Conservation (phyloP, 2,888 invertebrate species). For the Cylloceria caligata region DNA sequence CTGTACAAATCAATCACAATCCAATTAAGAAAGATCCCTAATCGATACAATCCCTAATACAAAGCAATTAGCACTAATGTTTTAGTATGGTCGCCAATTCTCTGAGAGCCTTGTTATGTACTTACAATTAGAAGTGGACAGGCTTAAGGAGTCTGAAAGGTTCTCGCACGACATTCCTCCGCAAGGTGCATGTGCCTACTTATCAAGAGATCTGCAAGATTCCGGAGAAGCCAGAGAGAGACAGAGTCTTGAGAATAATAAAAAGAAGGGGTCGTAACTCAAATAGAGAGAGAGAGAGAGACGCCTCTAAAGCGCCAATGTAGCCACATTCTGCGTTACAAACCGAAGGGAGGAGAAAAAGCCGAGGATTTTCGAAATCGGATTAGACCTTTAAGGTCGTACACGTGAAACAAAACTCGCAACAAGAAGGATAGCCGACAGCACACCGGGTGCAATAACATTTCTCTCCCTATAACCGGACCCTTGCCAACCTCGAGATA, state of each 20-base stretch:
- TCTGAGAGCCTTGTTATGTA: constrained; percentile 9
- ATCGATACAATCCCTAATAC: constrained; percentile 5
- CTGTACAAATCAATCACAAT: background rate
- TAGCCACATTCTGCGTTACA: background rate
- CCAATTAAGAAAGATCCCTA: background rate
- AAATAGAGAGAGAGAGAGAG: constrained; percentile 7
- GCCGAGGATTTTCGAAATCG: constrained; percentile 54
- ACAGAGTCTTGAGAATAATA: background rate
- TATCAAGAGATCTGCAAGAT: constrained; percentile 32
- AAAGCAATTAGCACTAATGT: constrained; percentile 22
- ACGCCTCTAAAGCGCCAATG: constrained; percentile 6
- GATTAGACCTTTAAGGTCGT: constrained; percentile 47
- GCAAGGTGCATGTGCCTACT: constrained; percentile 32
- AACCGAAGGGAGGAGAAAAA: background rate
- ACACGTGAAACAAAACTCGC: constrained; percentile 39
- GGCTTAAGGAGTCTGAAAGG: constrained; percentile 17
- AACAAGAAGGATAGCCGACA: background rate
- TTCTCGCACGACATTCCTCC: background rate
- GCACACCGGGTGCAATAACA: constrained; percentile 24
- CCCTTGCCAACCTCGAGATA: constrained; percentile 26
- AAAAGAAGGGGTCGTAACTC: constrained; percentile 9
- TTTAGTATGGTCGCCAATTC: background rate
- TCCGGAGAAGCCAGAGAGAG: background rate
- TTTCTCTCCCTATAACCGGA: background rate
- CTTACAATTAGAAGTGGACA: constrained; percentile 26